These are phyloP conservation scores for Nemotelus nigrinus DNA, from an alignment of 2,888 invertebrate genomes.

Conservation along the genomic window DNA sequence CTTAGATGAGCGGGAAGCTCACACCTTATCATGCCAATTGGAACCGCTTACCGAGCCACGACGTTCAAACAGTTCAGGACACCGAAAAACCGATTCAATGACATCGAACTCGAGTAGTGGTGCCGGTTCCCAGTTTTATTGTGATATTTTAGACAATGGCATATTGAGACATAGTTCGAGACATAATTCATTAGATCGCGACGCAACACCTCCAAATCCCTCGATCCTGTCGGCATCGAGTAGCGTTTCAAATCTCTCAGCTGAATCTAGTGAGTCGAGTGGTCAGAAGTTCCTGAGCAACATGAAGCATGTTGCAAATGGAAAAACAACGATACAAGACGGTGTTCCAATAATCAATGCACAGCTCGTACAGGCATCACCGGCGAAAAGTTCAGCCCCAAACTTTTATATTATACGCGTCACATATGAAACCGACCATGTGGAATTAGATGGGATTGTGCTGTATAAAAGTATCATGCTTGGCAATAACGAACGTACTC, in stretches of 20 bases:
- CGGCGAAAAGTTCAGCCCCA: conserved; percentile 60
- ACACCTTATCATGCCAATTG: conserved; percentile 87
- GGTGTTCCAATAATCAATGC: conserved; percentile 61
- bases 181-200: conserved; percentile 82
- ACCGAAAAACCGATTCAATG: conserved; percentile 90
- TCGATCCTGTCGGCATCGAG: conserved; percentile 63
- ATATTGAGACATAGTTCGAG: conserved; percentile 68
- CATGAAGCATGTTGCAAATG: conserved; percentile 57
- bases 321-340: conserved; percentile 61
- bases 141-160: conserved; percentile 73
- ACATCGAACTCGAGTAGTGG: conserved; percentile 88
- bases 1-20: conserved; percentile 92
- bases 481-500: conserved; percentile 95
- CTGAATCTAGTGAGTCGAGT: conserved; percentile 81
- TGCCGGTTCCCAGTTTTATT: conserved; percentile 88
- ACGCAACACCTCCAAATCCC: conserved; percentile 73
- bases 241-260: conserved; percentile 72
- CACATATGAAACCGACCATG: conserved; percentile 87
- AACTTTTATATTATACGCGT: conserved; percentile 79
- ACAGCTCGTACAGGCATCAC: conserved; percentile 60
- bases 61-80: conserved; percentile 67
- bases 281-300: conserved; percentile 63
- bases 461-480: conserved; percentile 98
- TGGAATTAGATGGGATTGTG: conserved; percentile 86
- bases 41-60: conserved; percentile 73